Conservation (phyloP, 2,113 vertebrate genomes). For the Zootoca vivipara region DNA sequence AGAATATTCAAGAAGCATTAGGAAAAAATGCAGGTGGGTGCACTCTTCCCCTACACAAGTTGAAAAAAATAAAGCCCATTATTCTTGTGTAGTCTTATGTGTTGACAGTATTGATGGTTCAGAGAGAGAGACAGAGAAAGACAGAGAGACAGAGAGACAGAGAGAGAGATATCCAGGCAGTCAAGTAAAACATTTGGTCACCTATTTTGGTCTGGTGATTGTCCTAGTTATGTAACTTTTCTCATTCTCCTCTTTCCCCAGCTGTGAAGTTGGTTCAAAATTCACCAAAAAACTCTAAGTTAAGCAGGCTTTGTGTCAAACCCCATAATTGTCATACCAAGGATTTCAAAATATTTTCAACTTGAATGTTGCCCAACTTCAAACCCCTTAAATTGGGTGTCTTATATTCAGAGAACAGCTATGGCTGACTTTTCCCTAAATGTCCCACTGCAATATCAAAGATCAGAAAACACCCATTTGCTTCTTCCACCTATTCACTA, state of each 20-base stretch:
- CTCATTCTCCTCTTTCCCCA: neutral
- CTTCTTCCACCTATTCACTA: neutral
- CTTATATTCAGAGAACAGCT: neutral
- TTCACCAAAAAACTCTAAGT: neutral
- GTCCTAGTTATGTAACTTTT: neutral
- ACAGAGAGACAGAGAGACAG: too few relatives aligned
- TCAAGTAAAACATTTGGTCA: neutral
- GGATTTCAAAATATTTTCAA: neutral
- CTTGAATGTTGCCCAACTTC: neutral
- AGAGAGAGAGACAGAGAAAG: neutral
- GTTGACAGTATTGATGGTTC: neutral
- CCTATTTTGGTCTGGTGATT: neutral
- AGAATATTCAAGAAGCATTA: constrained; percentile 56
- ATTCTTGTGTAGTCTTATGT: neutral
- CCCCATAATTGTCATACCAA: neutral
- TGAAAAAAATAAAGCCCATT: neutral
- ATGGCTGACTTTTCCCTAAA: neutral
- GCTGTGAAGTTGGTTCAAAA: neutral
- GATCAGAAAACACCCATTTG: neutral
- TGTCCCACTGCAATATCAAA: neutral
- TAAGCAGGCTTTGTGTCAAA: constrained; percentile 11
- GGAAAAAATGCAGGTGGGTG: constrained; percentile 33
- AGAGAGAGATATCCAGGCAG: neutral
- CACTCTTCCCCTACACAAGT: neutral
- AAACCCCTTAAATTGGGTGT: neutral